Base-by-base conservation (phyloP, 2,888 invertebrate species). In the Bhutanitis thaidina region DNA sequence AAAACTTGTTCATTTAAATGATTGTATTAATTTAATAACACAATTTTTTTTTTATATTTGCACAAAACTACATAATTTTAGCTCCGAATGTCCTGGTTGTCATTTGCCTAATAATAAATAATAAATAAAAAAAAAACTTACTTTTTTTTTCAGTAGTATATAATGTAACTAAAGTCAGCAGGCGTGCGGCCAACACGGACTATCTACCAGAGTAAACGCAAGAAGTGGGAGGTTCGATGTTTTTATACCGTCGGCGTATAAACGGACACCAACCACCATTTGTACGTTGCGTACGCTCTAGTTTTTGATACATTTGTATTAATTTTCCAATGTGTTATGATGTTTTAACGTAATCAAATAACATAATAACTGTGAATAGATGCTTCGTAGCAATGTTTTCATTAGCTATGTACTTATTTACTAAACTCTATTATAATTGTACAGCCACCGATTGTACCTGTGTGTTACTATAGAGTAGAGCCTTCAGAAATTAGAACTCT, bases 151-250 rank as follows among this genome's bases (percentile, higher is more conserved):
- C 65, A 56, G 52, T 54, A 20, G 57, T 57, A 35, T 40, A 20
- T 34, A 12, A 10, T 25, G 12, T 30, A 43, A 20, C 20, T 30
- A 41, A 7, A 27, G 38, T 34, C 41, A 34, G 12, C 15, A 10
- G 39, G 29, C 43, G 74, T 64, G 58, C 65, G 54, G 59, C 57
- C 63, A 63, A 59, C 65, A 58, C 68, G 62, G 52, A 54, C 53
- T 59, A 67, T 67, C 54, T 73, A 14, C 37, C 49, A 74, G 69
- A 62, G 57, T 80, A 76, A 65, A 62, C 64, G 58, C 55, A 64
- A 64, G 71, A 69, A 72, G 74, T 62, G 74, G 75, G 80, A 74
- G 70, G 57, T 54, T 64, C 64, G 62, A 54, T 51, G 61, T 69
- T 80, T 20, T 69, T 80, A 80, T 80, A 72, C 63, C 55, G 50